Evolutionary conservation across 2,888 invertebrate genomes (phyloP).

Genomic region (Agriopis leucophaearia): DNA sequence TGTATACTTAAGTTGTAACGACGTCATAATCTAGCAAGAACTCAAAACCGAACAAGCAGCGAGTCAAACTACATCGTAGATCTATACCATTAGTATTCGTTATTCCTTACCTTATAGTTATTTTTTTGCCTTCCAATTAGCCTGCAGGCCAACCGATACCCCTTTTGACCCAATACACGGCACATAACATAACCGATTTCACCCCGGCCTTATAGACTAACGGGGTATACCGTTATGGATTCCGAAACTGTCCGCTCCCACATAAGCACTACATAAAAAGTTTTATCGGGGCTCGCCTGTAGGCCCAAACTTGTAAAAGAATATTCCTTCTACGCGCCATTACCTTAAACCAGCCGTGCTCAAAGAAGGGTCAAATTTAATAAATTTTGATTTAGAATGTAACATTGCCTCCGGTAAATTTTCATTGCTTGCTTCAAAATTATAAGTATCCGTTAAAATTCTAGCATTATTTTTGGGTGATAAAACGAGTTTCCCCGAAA

Average conservation of each 20-base stretch:
- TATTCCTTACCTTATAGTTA: not conserved
- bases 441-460: too few species aligned
- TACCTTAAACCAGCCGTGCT: constrained; percentile 57
- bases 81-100: not conserved
- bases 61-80: too few species aligned
- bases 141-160: constrained; percentile 9
- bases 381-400: not conserved
- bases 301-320: constrained; percentile 73
- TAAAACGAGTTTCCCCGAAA: too few species aligned
- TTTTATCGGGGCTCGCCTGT: constrained; percentile 77
- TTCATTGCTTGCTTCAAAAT: not conserved
- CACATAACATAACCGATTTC: constrained; percentile 40
- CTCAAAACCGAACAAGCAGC: too few species aligned
- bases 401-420: too few species aligned
- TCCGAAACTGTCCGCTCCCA: constrained; percentile 70
- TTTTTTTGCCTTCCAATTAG: constrained; percentile 17
- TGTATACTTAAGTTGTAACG: too few species aligned
- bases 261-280: constrained; percentile 81
- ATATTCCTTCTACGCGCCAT: constrained; percentile 76
- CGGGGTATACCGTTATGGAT: constrained; percentile 61
- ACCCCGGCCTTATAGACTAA: constrained; percentile 41
- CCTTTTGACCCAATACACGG: constrained; percentile 26
- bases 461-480: too few species aligned
- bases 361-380: constrained; percentile 8
- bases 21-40: too few species aligned